Base-by-base conservation (phyloP, 1,140 invertebrate species). In the Diabrotica virgifera region DNA sequence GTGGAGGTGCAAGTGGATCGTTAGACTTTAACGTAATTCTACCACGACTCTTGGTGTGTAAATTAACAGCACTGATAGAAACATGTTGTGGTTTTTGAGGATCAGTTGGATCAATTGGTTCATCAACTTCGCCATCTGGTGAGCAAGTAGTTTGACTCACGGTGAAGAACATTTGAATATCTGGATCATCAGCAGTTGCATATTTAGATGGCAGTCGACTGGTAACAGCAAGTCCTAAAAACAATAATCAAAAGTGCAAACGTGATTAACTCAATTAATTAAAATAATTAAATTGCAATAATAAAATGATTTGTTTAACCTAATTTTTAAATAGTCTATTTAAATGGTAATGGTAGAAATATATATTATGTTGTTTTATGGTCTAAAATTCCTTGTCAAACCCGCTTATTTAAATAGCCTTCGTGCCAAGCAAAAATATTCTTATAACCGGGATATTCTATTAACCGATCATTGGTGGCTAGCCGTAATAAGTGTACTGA, bases 141-240 rank as follows among this genome's bases (percentile, higher is more conserved):
- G 81, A 81, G 66, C 87, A 89, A 8, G 79, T 77, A 0, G 86
- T 83, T 55, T 83, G 81, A 73, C 85, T 88, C 0, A 87, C 86
- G 2, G 84, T 82, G 70, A 87, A 87, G 74, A 88, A 89, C 35
- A 86, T 80, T 65, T 89, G 88, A 2, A 88, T 71, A 66, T 88
- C 86, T 0, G 85, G 86, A 70, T 84, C 79, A 24, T 55, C 55
- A 0, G 80, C 81, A 0, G 77, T 77, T 0, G 78, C 71, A 1
- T 82, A 78, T 4, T 83, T 81, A 46, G 80, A 83, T 13, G 75
- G 82, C 85, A 0, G 85, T 86, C 0, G 86, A 67, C 80, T 83
- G 74, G 57, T 13, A 77, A n/a, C 12, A 8, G 13, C 12, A 2
- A n/a, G n/a, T n/a, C 13, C 40, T 14, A 36, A 24, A 24, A 40